Evolutionary conservation across 2,797 vertebrate genomes (phyloP).

Genomic region (Triplophysa yarkandensis): DNA sequence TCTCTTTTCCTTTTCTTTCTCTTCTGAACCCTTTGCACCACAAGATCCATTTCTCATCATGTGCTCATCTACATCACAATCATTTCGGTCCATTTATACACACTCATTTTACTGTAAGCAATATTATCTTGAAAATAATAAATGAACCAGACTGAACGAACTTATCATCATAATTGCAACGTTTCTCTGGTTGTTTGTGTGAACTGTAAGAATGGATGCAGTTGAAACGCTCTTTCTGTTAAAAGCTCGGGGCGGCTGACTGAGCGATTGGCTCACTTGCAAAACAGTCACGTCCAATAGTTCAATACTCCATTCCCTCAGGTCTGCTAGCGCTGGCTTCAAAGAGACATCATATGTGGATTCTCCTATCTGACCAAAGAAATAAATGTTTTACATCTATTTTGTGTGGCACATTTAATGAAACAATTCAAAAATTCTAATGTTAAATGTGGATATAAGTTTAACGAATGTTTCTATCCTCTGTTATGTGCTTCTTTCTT

Average conservation of each 20-base stretch:
- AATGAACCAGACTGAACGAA: conserved; percentile 4
- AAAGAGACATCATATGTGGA: conserved; percentile 19
- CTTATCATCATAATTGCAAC: conserved; percentile 3
- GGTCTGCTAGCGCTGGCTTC: conserved; percentile 22
- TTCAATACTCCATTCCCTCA: conserved; percentile 33
- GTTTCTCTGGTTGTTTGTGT: conserved; percentile 2
- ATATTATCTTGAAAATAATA: conserved; percentile 30
- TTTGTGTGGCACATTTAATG: not conserved
- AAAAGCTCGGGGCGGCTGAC: conserved; percentile 28
- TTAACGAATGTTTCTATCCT: conserved; percentile 19
- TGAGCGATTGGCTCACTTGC: conserved; percentile 38
- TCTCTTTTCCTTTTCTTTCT: conserved; percentile 41
- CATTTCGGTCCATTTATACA: conserved; percentile 28
- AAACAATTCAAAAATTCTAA: not conserved
- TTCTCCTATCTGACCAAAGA: conserved; percentile 19
- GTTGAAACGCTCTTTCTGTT: conserved; percentile 26
- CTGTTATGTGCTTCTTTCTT: conserved; percentile 63
- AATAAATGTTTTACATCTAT: conserved; percentile 19
- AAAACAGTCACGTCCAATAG: conserved; percentile 40
- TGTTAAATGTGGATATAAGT: conserved; percentile 20
- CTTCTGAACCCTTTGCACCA: conserved; percentile 64
- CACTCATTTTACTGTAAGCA: conserved; percentile 8
- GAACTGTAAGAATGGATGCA: conserved; percentile 25
- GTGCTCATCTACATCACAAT: conserved; percentile 64
- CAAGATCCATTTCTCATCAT: conserved; percentile 65